Conservation (phyloP, 2,797 vertebrate species). For the Gymnodraco acuticeps region DNA sequence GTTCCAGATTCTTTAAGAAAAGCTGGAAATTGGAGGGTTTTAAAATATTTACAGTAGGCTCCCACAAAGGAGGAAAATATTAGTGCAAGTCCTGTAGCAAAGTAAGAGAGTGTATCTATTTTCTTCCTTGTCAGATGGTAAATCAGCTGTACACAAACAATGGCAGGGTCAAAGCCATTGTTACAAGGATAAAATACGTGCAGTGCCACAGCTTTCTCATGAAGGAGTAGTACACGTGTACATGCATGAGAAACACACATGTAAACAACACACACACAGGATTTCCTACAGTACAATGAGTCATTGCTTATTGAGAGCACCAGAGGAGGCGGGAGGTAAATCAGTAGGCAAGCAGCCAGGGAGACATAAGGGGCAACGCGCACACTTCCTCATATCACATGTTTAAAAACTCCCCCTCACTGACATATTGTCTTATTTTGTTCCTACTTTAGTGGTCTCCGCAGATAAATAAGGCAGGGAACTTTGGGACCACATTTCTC, state of each 20-base stretch:
- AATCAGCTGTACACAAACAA: conserved; percentile 17
- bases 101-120: conserved; percentile 8
- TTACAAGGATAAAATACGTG: conserved; percentile 24
- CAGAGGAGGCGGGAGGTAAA: conserved; percentile 38
- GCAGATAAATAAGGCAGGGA: conserved; percentile 13
- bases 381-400: conserved; percentile 8
- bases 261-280: background rate
- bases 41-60: conserved; percentile 4
- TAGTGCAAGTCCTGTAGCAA: background rate
- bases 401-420: conserved; percentile 22
- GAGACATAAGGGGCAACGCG: conserved; percentile 15
- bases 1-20: background rate
- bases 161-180: conserved; percentile 27
- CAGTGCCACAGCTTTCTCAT: background rate
- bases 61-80: conserved; percentile 1
- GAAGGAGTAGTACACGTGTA: conserved; percentile 6
- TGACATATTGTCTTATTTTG: conserved; percentile 32
- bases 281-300: conserved; percentile 45
- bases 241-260: conserved; percentile 1
- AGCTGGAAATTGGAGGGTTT: background rate
- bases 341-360: conserved; percentile 40
- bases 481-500: conserved; percentile 31
- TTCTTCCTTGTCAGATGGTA: conserved; percentile 9
- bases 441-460: conserved; percentile 25
- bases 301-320: conserved; percentile 52